Base-by-base conservation (phyloP, 1,140 invertebrate species). In the Harlomillsia oculata region DNA sequence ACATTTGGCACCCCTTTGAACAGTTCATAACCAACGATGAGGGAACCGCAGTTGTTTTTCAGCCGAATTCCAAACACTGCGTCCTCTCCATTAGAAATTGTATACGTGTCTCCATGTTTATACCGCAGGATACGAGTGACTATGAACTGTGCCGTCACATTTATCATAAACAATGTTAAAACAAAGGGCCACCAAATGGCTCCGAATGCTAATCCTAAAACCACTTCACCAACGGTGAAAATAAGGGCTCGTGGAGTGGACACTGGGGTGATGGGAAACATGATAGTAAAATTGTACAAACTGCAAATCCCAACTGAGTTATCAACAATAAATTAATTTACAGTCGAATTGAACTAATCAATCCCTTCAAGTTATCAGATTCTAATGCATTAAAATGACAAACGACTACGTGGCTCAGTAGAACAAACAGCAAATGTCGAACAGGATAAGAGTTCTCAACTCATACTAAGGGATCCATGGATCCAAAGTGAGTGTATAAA, bases 21-120 rank as follows among this genome's bases (percentile, higher is more conserved):
- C 1, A 62, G 26, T 48, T 51, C 29, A 26, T 53, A 62, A 6
- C 54, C 59, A 16, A 37, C 36, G 53, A 62, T 62, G 2, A 52
- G 21, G 26, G 54, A 57, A 13, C 49, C 50, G 16, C 59, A 48
- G 18, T 52, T 53, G 32, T 55, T 55, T 4, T 48, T 20, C 9
- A 57, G 28, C 41, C 50, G 41, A 11, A 43, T 30, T 9, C 54
- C 59, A 28, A 62, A 62, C 6, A 57, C 23, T 1, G 45, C 20
- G 25, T 56, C 54, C 18, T 34, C 34, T 29, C 59, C 59, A 21
- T 25, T 11, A 1, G 54, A 49, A 5, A 62, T 14, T 13, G 14
- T 25, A 43, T 56, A 61, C 5, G n/a, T 25, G 13, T 44, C 40
- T 20, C 58, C 58, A 14, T 43, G 46, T 11, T 43, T 11, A 20